Conservation (phyloP, 2,797 vertebrate species). For the Rhabdophis nuchalis region DNA sequence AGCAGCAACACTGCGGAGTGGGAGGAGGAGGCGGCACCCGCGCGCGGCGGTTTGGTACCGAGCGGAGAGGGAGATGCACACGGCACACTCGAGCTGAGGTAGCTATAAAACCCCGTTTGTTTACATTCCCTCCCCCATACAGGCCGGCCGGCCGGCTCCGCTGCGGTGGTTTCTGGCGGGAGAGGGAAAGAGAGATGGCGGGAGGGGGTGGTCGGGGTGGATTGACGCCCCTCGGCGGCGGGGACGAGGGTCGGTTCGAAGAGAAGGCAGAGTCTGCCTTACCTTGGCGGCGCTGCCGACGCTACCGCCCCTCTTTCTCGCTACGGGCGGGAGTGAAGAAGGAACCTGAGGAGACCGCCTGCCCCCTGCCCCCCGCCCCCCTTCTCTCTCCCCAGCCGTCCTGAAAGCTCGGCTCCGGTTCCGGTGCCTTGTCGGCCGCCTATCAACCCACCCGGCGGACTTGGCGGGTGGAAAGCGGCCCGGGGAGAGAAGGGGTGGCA, state of each 20-base stretch:
- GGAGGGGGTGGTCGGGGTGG: not conserved
- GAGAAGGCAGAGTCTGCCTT: not conserved
- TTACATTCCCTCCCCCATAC: not conserved
- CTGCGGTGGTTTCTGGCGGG: not conserved
- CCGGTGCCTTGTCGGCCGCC: not conserved
- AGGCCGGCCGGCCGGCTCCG: not conserved
- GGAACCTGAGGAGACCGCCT: not conserved
- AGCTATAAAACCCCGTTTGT: constrained; percentile 28
- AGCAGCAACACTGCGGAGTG: not conserved
- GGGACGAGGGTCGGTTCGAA: not conserved
- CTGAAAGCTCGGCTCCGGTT: not conserved
- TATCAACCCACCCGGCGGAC: not conserved
- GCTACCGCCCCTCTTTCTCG: not conserved
- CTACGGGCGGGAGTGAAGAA: not conserved
- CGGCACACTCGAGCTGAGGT: constrained; percentile 37
- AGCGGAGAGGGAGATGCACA: constrained; percentile 37
- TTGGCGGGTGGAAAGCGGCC: not conserved
- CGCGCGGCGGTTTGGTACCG: constrained; percentile 33
- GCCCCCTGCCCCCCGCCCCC: not conserved
- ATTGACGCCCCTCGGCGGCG: not conserved
- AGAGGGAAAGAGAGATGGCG: not conserved
- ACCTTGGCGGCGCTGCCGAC: not conserved
- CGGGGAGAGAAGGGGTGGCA: not conserved
- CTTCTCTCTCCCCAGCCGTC: not conserved
- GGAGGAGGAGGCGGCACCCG: constrained; percentile 24